phyloP scores from a whole-genome alignment of 53 echinoderm and acorn worm genomes.

The Paracentrotus lividus region DNA sequence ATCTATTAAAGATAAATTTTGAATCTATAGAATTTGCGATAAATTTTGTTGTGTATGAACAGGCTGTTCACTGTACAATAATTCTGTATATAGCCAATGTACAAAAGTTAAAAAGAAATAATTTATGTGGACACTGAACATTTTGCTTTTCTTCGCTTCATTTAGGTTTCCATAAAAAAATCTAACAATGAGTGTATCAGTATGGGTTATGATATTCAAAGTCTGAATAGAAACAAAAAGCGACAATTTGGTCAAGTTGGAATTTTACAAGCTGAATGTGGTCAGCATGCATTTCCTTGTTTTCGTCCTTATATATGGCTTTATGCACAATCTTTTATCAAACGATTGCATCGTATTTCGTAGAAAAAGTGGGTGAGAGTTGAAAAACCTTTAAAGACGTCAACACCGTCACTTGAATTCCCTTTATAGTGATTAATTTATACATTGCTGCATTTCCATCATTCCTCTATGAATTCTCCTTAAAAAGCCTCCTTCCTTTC shows the following conservation, averaged over 20 bases:
- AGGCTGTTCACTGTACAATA: too few relatives aligned
- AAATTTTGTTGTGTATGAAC: too few relatives aligned
- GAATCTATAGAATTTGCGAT: too few relatives aligned
- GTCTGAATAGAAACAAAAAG: background rate
- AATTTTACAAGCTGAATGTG: background rate
- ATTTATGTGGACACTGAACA: too few relatives aligned
- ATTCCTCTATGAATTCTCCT: background rate
- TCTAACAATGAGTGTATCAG: background rate
- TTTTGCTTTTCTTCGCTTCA: background rate
- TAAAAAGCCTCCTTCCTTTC: background rate
- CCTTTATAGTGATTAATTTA: too few relatives aligned
- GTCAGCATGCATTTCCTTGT: background rate
- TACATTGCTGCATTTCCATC: background rate
- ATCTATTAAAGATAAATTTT: too few relatives aligned
- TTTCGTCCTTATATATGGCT: background rate
- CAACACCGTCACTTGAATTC: background rate
- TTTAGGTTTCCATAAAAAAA: background rate
- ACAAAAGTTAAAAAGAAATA: too few relatives aligned
- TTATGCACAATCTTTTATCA: background rate
- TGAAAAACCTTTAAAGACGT: background rate
- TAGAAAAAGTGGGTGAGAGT: slow-evolving; percentile 2
- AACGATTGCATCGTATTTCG: background rate
- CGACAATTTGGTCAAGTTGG: background rate
- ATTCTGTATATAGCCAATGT: too few relatives aligned
- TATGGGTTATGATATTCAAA: too few relatives aligned